Conservation (phyloP, 1,140 invertebrate species). For the Mercenaria mercenaria region DNA sequence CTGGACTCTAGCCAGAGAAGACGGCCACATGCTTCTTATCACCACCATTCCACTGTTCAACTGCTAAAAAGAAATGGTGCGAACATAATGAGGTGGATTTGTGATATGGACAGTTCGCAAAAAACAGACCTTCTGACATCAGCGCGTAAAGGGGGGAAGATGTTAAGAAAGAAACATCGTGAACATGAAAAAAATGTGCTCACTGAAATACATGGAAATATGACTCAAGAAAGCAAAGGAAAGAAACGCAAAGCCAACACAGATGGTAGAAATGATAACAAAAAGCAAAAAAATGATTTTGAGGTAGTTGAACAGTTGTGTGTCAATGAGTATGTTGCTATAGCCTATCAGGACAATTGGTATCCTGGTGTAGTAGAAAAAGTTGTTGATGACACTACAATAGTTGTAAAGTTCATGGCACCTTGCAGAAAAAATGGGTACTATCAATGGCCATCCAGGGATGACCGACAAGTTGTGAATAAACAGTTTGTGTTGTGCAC, state of each 20-base stretch:
- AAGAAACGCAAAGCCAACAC: too few relatives aligned
- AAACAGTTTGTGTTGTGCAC: not conserved
- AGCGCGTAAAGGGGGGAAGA: not conserved
- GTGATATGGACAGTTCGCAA: not conserved
- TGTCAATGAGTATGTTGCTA: not conserved
- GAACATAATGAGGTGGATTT: not conserved
- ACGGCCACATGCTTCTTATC: conserved; percentile 1
- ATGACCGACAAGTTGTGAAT: not conserved
- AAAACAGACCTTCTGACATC: not conserved
- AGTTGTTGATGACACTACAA: not conserved
- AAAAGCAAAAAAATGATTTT: too few relatives aligned
- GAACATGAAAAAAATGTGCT: not conserved
- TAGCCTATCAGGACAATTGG: conserved; percentile 40
- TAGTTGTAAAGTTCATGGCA: conserved; percentile 8
- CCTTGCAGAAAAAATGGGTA: not conserved
- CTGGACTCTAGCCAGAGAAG: too few relatives aligned
- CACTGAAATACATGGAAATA: not conserved
- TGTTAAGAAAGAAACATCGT: not conserved
- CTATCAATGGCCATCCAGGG: conserved; percentile 3
- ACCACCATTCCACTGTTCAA: not conserved
- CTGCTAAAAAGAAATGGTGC: not conserved
- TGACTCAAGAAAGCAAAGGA: too few relatives aligned
- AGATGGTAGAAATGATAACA: too few relatives aligned
- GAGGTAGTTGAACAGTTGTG: too few relatives aligned
- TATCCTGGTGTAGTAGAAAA: conserved; percentile 24